Conservation (phyloP, 2,113 vertebrate species). For the Colinus virginianus region DNA sequence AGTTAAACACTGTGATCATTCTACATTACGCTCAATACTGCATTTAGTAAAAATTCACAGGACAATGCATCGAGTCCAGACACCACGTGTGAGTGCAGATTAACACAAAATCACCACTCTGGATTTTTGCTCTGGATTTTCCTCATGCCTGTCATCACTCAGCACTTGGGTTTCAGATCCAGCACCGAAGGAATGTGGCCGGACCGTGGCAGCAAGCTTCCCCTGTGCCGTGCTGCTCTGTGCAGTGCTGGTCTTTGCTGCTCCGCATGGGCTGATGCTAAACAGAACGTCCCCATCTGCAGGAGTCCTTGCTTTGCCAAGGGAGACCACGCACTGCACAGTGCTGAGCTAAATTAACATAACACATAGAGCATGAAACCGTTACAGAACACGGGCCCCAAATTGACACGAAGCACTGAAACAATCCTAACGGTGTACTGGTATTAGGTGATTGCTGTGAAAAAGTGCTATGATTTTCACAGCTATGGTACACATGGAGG, state of each 20-base stretch:
- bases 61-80: not conserved
- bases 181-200: not conserved
- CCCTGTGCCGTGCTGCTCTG: not conserved
- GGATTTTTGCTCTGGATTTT: not conserved
- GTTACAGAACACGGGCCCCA: not conserved
- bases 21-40: not conserved
- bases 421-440: not conserved
- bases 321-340: not conserved
- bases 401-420: not conserved
- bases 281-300: not conserved
- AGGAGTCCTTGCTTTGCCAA: not conserved
- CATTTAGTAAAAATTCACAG: not conserved
- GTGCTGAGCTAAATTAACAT: not conserved
- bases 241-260: not conserved
- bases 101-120: not conserved
- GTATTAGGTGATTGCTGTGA: not conserved
- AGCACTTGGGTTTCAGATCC: not conserved
- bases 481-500: not conserved
- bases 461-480: not conserved
- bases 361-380: not conserved
- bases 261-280: not conserved
- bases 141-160: accelerated
- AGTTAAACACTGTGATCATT: accelerated
- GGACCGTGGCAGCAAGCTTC: not conserved
- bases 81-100: not conserved